phyloP scores from a whole-genome alignment of 1,140 invertebrate species.

The Platyscapa corneri region DNA sequence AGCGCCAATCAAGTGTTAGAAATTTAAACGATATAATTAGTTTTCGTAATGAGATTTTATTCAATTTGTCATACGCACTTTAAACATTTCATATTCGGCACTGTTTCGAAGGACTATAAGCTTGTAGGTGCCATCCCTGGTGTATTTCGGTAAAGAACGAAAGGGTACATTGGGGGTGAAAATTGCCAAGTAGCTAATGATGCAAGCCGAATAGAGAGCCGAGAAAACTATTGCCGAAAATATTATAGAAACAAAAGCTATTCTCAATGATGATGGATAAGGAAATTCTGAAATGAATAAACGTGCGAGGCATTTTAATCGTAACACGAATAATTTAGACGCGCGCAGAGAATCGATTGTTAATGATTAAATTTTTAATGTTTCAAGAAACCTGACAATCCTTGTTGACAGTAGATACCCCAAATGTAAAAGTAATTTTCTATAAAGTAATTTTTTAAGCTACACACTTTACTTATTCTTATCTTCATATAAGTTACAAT shows the following conservation, averaged over 20 bases:
- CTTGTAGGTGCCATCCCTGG: conserved; percentile 53
- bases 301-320: too few relatives aligned
- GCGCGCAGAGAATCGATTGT: neutral
- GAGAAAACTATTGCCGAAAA: conserved; percentile 55
- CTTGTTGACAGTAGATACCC: conserved; percentile 64
- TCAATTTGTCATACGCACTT: conserved; percentile 49
- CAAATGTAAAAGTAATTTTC: conserved; percentile 59
- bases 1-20: neutral
- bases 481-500: conserved; percentile 58
- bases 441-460: conserved; percentile 41
- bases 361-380: neutral
- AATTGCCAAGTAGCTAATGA: conserved; percentile 59
- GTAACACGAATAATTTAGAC: neutral
- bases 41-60: neutral
- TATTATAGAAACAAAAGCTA: conserved; percentile 60
- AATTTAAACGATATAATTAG: neutral
- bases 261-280: conserved; percentile 51
- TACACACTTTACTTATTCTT: neutral
- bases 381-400: conserved; percentile 59
- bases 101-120: conserved; percentile 51
- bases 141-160: conserved; percentile 51
- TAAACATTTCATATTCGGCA: conserved; percentile 54
- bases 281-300: conserved; percentile 55
- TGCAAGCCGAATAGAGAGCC: conserved; percentile 59
- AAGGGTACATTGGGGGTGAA: conserved; percentile 51